Evolutionary conservation across 2,113 vertebrate species (phyloP), one percentile per base, ranked within the genome.

Genomic region (Motacilla alba): DNA sequence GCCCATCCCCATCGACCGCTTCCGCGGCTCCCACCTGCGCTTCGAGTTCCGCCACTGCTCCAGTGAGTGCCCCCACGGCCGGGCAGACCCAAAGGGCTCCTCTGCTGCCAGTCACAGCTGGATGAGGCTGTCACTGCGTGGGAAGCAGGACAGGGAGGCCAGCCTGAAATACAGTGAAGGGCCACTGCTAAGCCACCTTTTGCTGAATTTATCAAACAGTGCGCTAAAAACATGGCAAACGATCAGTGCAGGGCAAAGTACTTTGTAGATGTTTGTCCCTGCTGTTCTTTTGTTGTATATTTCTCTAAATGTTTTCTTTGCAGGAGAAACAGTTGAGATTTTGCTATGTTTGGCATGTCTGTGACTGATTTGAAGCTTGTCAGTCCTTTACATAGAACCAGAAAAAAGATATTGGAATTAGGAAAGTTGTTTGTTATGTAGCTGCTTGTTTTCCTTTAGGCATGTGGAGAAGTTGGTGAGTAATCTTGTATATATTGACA

Each of bases 41-140:
- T 99, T 99, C 50, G 99, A 99, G 97, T 99, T 99, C 98, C 98
- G 99, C 73, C 99, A 99, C 95, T 99, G 99, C 97, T 99, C 99
- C 96, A 99, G 99, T 99, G 97, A 98, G 99, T 98, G 74, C 87
- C 37, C 37, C 16, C 46, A 8, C 6, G 47, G 13, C 67, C 50
- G 28, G 56, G 76, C 52, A 33, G 20, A 37, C 18, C 15, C 21
- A 16, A 13, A 49, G 47, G n/a, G 43, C 26, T 33, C 49, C 55
- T 77, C 41, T 12, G 0, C 41, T 60, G 77, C 27, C 72, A 15
- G n/a, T 63, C 14, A 24, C 7, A 30, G 13, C 66, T 64, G 53
- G 28, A 16, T n/a, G 26, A 60, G 77, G 78, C 83, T 91, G 89
- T 28, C 31, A 6, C 31, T 41, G 77, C 7, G 15, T 31, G 67